These are phyloP conservation scores for Pterostichus madidus DNA, from an alignment of 2,888 invertebrate species.

Conservation along the genomic window DNA sequence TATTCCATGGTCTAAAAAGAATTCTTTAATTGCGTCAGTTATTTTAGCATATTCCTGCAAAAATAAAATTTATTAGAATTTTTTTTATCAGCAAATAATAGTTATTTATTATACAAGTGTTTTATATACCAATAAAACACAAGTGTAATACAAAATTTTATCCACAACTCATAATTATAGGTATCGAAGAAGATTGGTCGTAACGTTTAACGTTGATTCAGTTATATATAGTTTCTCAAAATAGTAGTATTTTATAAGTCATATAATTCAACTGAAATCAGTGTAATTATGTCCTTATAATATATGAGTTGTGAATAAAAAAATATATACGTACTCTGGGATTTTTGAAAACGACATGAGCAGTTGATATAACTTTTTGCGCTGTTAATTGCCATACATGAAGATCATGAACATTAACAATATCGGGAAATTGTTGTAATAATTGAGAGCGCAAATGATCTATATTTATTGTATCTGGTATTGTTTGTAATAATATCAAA, in stretches of 20 bases:
- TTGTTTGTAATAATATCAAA: conserved; percentile 93
- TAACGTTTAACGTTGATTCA: too few relatives aligned
- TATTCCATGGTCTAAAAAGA: conserved; percentile 90
- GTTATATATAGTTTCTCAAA: too few relatives aligned
- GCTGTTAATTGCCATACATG: conserved; percentile 94
- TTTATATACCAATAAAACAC: too few relatives aligned
- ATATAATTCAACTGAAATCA: too few relatives aligned
- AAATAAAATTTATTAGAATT: conserved; percentile 52
- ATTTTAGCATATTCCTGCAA: conserved; percentile 79
- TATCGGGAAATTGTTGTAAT: conserved; percentile 83
- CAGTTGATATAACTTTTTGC: conserved; percentile 89
- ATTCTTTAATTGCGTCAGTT: conserved; percentile 83
- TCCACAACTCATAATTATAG: too few relatives aligned
- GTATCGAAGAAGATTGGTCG: too few relatives aligned
- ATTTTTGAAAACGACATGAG: conserved; percentile 87
- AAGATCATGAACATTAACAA: conserved; percentile 90
- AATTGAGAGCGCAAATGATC: conserved; percentile 84
- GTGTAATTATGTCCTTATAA: too few relatives aligned
- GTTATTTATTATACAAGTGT: too few relatives aligned
- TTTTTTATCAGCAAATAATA: not conserved
- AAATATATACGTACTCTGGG: conserved; percentile 77
- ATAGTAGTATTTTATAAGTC: too few relatives aligned
- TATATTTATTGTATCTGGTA: conserved; percentile 92
- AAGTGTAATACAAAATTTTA: too few relatives aligned
- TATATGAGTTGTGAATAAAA: too few relatives aligned